Evolutionary conservation across 2,888 invertebrate species (phyloP).

Genomic region (Clanis bilineata): DNA sequence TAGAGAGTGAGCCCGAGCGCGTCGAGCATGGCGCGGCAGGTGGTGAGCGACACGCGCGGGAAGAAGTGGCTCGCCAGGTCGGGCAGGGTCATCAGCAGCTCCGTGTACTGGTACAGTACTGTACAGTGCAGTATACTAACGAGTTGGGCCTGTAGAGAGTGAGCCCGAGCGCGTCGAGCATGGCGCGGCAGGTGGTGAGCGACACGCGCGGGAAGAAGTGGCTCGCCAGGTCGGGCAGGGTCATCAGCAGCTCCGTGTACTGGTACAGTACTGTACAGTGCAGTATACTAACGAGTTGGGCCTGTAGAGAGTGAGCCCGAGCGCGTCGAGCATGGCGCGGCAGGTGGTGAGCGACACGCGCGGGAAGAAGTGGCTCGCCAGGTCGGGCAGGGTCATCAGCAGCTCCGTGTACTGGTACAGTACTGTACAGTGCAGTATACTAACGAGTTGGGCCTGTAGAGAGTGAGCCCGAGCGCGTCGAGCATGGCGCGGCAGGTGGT

Average conservation of each 20-base stretch:
- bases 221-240: slow-evolving; percentile 90
- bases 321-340: slow-evolving; percentile 90
- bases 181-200: slow-evolving; percentile 88
- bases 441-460: slow-evolving; percentile 93
- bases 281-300: slow-evolving; percentile 88
- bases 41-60: slow-evolving; percentile 87
- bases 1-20: slow-evolving; percentile 90
- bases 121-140: slow-evolving; percentile 83
- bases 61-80: slow-evolving; percentile 92
- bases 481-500: slow-evolving; percentile 90
- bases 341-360: slow-evolving; percentile 87
- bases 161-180: slow-evolving; percentile 90
- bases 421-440: slow-evolving; percentile 60
- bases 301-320: slow-evolving; percentile 89
- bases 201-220: slow-evolving; percentile 91
- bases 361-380: slow-evolving; percentile 91
- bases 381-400: slow-evolving; percentile 91
- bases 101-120: slow-evolving; percentile 91
- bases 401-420: slow-evolving; percentile 91
- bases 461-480: slow-evolving; percentile 89
- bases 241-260: slow-evolving; percentile 91
- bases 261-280: slow-evolving; percentile 89
- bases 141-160: slow-evolving; percentile 92
- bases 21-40: slow-evolving; percentile 90
- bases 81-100: slow-evolving; percentile 90